phyloP scores from a whole-genome alignment of 2,113 vertebrate genomes.

The Tonatia bakeri region DNA sequence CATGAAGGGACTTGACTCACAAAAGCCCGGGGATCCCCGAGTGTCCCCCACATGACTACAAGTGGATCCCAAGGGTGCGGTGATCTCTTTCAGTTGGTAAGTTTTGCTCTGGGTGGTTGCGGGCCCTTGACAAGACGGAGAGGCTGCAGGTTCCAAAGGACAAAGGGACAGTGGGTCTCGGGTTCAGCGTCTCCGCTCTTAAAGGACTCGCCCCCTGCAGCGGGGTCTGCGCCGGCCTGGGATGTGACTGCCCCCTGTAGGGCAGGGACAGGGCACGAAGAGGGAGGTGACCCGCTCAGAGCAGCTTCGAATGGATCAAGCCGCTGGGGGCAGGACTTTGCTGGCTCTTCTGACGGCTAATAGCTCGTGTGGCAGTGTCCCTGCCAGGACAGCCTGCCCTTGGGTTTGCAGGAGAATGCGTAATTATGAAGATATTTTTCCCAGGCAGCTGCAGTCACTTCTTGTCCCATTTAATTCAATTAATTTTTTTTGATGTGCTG shows the following conservation, averaged over 20 bases:
- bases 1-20: neutral
- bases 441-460: neutral
- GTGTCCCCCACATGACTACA: fast-evolving
- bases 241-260: neutral
- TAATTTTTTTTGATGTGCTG: neutral
- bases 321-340: neutral
- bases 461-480: neutral
- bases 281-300: fast-evolving
- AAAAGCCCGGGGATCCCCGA: neutral
- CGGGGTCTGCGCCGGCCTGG: fast-evolving
- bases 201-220: fast-evolving
- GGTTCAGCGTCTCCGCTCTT: neutral
- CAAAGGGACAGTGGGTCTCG: neutral
- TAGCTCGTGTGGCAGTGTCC: neutral
- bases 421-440: conserved; percentile 17
- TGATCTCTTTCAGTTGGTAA: fast-evolving
- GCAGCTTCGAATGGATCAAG: neutral
- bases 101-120: fast-evolving
- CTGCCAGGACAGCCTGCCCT: conserved; percentile 46
- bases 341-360: conserved; percentile 1
- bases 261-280: fast-evolving
- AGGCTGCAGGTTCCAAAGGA: neutral
- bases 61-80: fast-evolving
- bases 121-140: neutral
- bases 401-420: conserved; percentile 1